Evolutionary conservation across 2,113 vertebrate genomes (phyloP).

Genomic region (Gopherus evgoodei): DNA sequence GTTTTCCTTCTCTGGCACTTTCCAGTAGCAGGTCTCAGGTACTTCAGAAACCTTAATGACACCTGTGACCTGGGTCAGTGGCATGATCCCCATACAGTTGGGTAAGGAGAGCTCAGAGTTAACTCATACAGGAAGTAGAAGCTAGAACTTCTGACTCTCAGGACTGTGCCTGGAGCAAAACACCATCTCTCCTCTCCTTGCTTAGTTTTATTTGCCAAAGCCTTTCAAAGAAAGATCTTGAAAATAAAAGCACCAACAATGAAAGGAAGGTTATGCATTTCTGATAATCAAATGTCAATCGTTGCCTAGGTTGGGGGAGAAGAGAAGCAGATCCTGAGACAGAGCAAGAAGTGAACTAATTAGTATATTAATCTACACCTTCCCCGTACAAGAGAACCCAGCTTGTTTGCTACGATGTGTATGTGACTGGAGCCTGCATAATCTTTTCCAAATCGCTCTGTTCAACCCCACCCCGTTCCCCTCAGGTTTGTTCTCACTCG

Average conservation of each 20-base stretch:
- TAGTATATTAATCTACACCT: rapidly evolving
- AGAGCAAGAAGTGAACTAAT: background rate
- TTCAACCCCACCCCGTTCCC: background rate
- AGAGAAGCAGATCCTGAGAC: background rate
- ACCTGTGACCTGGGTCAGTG: background rate
- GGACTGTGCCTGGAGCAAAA: background rate
- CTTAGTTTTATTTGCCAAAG: background rate
- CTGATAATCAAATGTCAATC: background rate
- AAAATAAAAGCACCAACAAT: background rate
- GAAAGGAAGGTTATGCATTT: background rate
- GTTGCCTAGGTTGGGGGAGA: background rate
- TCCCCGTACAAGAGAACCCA: rapidly evolving
- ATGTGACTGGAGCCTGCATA: background rate
- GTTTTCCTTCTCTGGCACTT: background rate
- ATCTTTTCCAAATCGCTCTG: background rate
- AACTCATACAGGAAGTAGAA: constrained; percentile 33
- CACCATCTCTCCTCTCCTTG: background rate
- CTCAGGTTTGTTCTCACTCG: rapidly evolving
- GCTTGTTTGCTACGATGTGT: background rate
- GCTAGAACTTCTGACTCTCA: background rate
- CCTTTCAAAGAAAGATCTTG: background rate
- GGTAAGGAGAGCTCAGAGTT: background rate
- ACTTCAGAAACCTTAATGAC: background rate
- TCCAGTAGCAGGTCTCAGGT: background rate
- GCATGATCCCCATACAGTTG: background rate